Percentiles rank a stretch among this genome's conserved stretches.
Conservation (phyloP, 2,888 invertebrate species). For the Melanophora roralis region DNA sequence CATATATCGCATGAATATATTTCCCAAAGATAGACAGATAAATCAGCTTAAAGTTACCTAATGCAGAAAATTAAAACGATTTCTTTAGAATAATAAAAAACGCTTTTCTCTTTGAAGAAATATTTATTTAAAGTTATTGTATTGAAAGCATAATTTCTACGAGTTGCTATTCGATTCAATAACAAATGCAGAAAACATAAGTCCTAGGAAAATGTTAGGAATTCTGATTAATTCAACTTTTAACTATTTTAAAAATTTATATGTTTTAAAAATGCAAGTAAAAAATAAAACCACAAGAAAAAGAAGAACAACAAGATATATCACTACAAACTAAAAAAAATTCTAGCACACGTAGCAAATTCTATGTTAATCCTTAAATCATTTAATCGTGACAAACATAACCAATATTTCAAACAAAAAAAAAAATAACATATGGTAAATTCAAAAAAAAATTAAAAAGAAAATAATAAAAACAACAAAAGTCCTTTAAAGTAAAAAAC, state of each 20-base stretch:
- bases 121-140: no score
- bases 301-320: not conserved
- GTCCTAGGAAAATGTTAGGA: not conserved
- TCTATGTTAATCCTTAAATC: conserved; percentile 64
- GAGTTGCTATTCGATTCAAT: no score
- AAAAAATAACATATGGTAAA: conserved; percentile 40
- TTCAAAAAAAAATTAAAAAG: conserved; percentile 3
- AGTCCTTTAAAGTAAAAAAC: conserved; percentile 52
- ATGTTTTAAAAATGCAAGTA: not conserved
- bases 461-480: conserved; percentile 60
- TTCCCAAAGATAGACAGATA: no score
- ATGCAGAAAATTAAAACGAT: no score
- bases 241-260: conserved; percentile 1
- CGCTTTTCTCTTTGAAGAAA: no score
- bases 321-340: conserved; percentile 25
- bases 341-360: conserved; percentile 61
- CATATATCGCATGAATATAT: no score
- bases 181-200: not conserved
- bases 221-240: conserved; percentile 30
- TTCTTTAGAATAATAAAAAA: no score
- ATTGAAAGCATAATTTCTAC: no score
- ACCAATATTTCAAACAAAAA: conserved; percentile 47
- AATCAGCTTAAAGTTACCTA: no score
- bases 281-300: not conserved
- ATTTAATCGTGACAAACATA: conserved; percentile 64